Evolutionary conservation across 2,113 vertebrate species (phyloP).

Genomic region (Grammomys surdaster): DNA sequence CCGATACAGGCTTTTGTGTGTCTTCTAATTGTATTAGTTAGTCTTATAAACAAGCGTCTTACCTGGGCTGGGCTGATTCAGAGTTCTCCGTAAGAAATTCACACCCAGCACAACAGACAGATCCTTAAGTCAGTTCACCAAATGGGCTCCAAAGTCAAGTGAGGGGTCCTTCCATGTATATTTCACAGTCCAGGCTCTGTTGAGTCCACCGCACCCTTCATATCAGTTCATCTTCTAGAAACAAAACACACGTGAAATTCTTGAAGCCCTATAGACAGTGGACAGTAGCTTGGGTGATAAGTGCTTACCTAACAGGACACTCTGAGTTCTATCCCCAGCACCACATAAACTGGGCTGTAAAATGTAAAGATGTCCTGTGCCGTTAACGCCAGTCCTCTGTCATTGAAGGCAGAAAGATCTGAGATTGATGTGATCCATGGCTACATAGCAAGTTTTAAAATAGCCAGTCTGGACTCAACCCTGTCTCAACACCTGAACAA

Average conservation of each 20-base stretch:
- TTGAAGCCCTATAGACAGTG: not conserved
- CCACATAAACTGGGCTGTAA: not conserved
- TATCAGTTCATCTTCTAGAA: constrained; percentile 13
- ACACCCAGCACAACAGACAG: not conserved
- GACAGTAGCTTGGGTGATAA: not conserved
- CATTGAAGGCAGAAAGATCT: not conserved
- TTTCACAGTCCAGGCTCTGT: not conserved
- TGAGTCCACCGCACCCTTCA: not conserved
- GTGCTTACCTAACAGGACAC: not conserved
- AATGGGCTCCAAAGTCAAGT: not conserved
- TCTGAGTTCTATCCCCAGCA: not conserved
- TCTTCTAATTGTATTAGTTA: constrained; percentile 26
- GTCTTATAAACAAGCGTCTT: not conserved
- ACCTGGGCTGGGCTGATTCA: not conserved
- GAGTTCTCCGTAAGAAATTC: constrained; percentile 28
- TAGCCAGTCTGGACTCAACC: not conserved
- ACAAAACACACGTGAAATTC: not conserved
- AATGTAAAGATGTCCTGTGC: too few relatives aligned
- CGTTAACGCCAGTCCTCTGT: not conserved
- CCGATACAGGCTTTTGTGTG: not conserved
- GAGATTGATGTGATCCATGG: not conserved
- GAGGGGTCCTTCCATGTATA: not conserved
- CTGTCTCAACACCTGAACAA: not conserved
- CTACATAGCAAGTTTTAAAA: not conserved
- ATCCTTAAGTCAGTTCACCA: not conserved